Conservation (phyloP, 2,797 vertebrate species). For the Macrochelys suwanniensis region DNA sequence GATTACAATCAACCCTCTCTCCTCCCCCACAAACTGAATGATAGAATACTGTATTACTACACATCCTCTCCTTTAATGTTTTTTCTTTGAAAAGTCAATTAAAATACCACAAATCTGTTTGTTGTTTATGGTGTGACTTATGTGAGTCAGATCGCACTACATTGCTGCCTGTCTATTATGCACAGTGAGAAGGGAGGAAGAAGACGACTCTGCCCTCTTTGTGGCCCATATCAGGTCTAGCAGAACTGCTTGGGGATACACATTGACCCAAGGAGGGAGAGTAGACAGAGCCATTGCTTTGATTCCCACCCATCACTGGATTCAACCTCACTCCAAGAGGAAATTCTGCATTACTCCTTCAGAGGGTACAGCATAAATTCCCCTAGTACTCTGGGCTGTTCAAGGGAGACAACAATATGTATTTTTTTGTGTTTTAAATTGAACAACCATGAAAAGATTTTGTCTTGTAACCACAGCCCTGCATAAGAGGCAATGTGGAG, state of each 20-base stretch:
- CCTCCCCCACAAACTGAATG: accelerated
- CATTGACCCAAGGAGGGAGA: not conserved
- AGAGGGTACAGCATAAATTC: not conserved
- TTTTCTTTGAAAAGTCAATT: not conserved
- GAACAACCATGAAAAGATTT: not conserved
- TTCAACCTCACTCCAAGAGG: not conserved
- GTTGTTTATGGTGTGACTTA: not conserved
- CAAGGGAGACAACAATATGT: not conserved
- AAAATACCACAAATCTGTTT: not conserved
- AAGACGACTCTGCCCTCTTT: not conserved
- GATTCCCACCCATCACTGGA: not conserved
- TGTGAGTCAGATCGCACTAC: not conserved
- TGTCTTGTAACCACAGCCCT: not conserved
- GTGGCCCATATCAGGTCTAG: not conserved
- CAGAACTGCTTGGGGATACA: not conserved
- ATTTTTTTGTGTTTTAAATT: not conserved
- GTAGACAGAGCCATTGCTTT: not conserved
- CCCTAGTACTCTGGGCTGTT: not conserved
- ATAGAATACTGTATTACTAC: not conserved
- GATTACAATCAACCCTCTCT: not conserved
- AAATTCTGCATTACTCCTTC: not conserved
- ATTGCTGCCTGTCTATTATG: not conserved
- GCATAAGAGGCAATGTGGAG: not conserved
- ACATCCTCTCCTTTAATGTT: not conserved
- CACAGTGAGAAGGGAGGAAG: not conserved